These are phyloP conservation scores for Regulus satrapa DNA, from an alignment of 2,113 vertebrate species.

Conservation along the genomic window DNA sequence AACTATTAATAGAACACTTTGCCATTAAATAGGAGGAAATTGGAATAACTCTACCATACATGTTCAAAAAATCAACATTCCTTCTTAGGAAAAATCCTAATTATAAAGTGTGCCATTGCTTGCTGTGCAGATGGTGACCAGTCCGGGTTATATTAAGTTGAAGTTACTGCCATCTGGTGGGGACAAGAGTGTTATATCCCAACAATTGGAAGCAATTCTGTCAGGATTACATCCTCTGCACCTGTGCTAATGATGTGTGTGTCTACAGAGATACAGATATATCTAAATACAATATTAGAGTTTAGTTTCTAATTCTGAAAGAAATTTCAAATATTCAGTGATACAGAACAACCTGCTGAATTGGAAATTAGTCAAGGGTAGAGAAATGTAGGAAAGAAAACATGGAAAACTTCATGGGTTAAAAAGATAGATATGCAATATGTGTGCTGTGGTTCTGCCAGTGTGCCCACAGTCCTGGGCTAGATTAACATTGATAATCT, in stretches of 20 bases:
- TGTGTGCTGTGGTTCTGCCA: not conserved
- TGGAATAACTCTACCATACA: not conserved
- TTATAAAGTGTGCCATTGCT: constrained; percentile 42
- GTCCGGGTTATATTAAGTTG: constrained; percentile 67
- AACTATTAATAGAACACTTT: not conserved
- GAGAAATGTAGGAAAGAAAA: not conserved
- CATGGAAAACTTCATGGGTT: not conserved
- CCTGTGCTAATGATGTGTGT: not conserved
- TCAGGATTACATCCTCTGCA: not conserved
- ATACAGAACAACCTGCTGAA: not conserved
- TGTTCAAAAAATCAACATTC: not conserved
- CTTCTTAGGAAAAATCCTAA: not conserved
- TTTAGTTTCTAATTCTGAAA: not conserved
- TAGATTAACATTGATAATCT: not conserved
- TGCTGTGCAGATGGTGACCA: not conserved
- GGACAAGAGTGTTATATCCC: not conserved
- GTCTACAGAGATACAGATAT: not conserved
- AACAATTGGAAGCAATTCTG: not conserved
- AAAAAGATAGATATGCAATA: not conserved
- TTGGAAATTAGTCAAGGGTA: not conserved
- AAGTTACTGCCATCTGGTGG: constrained; percentile 78
- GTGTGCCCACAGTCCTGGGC: not conserved
- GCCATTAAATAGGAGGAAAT: not conserved
- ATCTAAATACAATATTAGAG: not conserved
- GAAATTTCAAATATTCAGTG: not conserved